A percentile compares a stretch with the other conserved stretches of the same genome.
Evolutionary conservation across 2,888 invertebrate species (phyloP).

Genomic region (Epicampocera succincta): DNA sequence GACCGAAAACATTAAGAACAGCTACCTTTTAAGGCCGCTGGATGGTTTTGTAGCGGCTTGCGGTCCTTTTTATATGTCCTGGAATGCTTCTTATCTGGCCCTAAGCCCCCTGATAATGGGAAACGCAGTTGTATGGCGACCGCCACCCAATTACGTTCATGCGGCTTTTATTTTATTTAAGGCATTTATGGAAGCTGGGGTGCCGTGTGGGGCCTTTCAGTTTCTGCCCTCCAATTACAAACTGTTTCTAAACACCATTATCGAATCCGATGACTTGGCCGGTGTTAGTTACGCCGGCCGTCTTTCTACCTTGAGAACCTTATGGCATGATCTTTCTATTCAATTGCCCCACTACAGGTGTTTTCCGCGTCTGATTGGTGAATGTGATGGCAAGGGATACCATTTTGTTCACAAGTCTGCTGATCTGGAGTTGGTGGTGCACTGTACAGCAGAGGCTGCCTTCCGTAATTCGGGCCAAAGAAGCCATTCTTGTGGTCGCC

Average conservation of each 20-base stretch:
- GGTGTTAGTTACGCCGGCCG: conserved; percentile 98
- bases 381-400: conserved; percentile 99
- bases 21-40: conserved; percentile 91
- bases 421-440: conserved; percentile 89
- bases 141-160: conserved; percentile 95
- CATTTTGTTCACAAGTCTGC: conserved; percentile 96
- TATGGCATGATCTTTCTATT: conserved; percentile 94
- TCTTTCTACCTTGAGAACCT: conserved; percentile 92
- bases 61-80: conserved; percentile 98
- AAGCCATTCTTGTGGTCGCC: conserved; percentile 96
- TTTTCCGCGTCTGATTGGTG: conserved; percentile 94
- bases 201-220: conserved; percentile 97
- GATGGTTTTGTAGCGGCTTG: conserved; percentile 98
- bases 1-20: conserved; percentile 87
- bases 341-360: conserved; percentile 90
- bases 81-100: conserved; percentile 96
- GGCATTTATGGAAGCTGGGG: conserved; percentile 94
- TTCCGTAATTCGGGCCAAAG: conserved; percentile 98
- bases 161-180: conserved; percentile 95
- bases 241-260: conserved; percentile 93
- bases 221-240: conserved; percentile 97
- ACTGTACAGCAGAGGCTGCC: conserved; percentile 91
- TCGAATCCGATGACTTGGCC: conserved; percentile 89
- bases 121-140: conserved; percentile 96
- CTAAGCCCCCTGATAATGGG: conserved; percentile 94